Evolutionary conservation across 2,797 vertebrate species (phyloP), one percentile per base, ranked within the genome.

Genomic region (Hozukius guyotensis): DNA sequence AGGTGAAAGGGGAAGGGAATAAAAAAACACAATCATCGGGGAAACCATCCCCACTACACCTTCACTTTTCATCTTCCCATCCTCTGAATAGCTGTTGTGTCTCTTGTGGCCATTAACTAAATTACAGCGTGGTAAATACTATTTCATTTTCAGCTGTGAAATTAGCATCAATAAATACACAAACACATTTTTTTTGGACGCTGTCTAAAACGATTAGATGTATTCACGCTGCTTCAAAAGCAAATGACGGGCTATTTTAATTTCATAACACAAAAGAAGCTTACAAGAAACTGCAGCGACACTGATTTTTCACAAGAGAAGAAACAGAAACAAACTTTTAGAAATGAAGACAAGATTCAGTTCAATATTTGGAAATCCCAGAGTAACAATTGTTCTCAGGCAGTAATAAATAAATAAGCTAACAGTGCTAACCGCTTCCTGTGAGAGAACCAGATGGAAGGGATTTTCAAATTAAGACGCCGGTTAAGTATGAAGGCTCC

Each of bases 1-100:
- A 69, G 68, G 78, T 59, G 64, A 80, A 68, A 84, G 77, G 86
- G 59, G 64, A 83, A 82, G 57, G 8, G 29, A 61, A 62, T 72
- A 62, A 72, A 76, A 69, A 34, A 38, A 27, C 14, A 36, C 24
- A n/a, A 60, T 66, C 13, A 77, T 52, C 9, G 10, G 70, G 75
- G 68, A 81, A 81, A 65, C 34, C 42, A 27, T 68, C 55, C 63
- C 11, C 14, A n/a, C 52, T 53, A 34, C 36, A 63, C 38, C 62
- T 72, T 74, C 46, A 36, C 65, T 70, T 74, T 78, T 74, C 38
- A 68, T 73, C 29, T 71, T 69, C 78, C 29, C 27, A 72, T 22
- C 38, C 72, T 73, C 25, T 46, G 27, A 67, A 29, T 5, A 24
- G 46, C 25, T 2, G 29, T 12, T 20, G 22, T 42, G 14, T 72